Base-by-base conservation (phyloP, 2,888 invertebrate genomes). In the Phania funesta region DNA sequence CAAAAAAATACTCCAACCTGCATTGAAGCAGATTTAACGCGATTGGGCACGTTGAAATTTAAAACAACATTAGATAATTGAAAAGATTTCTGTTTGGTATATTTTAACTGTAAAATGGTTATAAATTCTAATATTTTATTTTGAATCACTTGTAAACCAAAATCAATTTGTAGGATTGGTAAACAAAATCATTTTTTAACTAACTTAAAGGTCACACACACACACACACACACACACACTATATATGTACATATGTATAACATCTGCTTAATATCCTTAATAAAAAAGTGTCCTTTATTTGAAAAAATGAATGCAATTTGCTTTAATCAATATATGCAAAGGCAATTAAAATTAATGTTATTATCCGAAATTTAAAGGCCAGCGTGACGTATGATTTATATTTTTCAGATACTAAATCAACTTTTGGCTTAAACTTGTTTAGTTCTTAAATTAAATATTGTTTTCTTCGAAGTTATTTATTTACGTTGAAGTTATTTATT, bases 11-110 rank as follows among this genome's bases (percentile, higher is more conserved):
- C 11, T 6, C 8, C 18, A 56, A 38, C 20, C 32, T 44, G 16
- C 52, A 46, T 26, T 35, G 26, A 20, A 22, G 41, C n/a, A 60
- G 65, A 83, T 76, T 80, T 84, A 80, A 67, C 74, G 64, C 62
- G 65, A 44, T 81, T 84, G 58, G 73, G 77, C 77, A 83, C 60
- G 84, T 86, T 86, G 85, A 86, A 46, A 38, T 77, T 75, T 75
- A 24, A 62, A 71, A 76, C 80, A 60, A 79, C 29, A 58, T 68
- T 68, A 56, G 62, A 50, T 75, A 70, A 80, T 64, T 80, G 56
- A 64, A 79, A n/a, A n/a, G n/a, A n/a, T n/a, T n/a, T n/a, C 68
- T 80, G 16, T 29, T 56, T 50, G 13, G 0, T 56, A 35, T n/a
- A 52, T 32, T 20, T 46, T 9, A 62, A 54, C 62, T 58, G 16